Percentiles rank a stretch among this genome's conserved stretches.
Conservation (phyloP, 2,797 vertebrate species). For the Cyprinella venusta region DNA sequence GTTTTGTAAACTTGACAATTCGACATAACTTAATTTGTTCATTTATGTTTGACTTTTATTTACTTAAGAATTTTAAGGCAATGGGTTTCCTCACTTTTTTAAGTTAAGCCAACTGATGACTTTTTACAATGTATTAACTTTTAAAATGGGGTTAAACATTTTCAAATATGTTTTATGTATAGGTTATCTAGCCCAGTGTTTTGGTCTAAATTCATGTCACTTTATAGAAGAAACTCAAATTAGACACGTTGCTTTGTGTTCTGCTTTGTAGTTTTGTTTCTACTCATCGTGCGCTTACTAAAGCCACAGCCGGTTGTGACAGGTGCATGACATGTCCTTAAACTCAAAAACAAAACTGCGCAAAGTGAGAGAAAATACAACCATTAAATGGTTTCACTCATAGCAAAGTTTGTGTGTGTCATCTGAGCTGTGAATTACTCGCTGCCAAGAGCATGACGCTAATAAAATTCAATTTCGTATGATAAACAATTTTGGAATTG, state of each 20-base stretch:
- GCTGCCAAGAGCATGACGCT: not conserved
- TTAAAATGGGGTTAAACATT: not conserved
- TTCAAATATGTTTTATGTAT: not conserved
- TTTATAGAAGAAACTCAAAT: not conserved
- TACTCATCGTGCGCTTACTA: not conserved
- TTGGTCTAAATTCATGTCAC: not conserved
- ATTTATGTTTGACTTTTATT: too few species aligned
- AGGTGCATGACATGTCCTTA: not conserved
- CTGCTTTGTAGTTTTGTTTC: not conserved
- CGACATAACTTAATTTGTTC: too few species aligned
- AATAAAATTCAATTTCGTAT: slow-evolving; percentile 14
- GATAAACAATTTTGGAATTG: slow-evolving; percentile 2
- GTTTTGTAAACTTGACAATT: too few species aligned
- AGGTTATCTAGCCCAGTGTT: not conserved
- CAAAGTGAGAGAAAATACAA: not conserved
- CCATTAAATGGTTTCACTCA: not conserved
- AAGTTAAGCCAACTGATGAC: too few species aligned
- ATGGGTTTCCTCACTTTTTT: too few species aligned
- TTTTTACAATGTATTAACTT: too few species aligned
- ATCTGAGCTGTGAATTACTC: not conserved
- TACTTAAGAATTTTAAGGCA: too few species aligned
- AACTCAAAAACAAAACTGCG: not conserved
- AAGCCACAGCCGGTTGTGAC: not conserved
- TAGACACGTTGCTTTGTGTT: not conserved
- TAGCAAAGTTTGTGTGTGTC: not conserved